Evolutionary conservation across 2,888 invertebrate genomes (phyloP), one percentile per base, ranked within the genome.

Genomic region (Oxyscelio sp.): DNA sequence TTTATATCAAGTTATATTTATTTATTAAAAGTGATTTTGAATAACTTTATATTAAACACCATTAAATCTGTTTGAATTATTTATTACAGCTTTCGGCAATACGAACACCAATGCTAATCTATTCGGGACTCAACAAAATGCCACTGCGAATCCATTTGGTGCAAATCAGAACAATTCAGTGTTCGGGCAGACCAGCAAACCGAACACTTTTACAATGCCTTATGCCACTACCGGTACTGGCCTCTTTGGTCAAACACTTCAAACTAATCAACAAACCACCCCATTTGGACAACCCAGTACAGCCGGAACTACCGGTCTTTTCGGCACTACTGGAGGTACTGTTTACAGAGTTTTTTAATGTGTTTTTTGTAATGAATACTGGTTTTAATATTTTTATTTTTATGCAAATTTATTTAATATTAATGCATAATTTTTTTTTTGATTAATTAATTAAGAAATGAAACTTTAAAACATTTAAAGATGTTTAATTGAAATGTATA

Each of bases 61-160:
- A n/a, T n/a, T n/a, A n/a, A n/a, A n/a, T n/a, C n/a, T n/a, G n/a
- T n/a, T n/a, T n/a, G n/a, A n/a, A 27, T 27, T 27, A 6, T 38
- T 6, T 21, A 52, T 40, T n/a, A 2, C 45, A 94, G 90, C 92
- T 54, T 93, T 94, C 91, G 93, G 94, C 79, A 93, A 94, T 77
- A 90, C 94, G 65, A 92, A 89, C 78, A 89, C 94, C 77, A 86
- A 91, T 50, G 91, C 94, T 8, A 92, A 91, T 71, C 86, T 95
- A 4, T 95, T 95, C 85, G 95, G 95, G 15, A 88, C 91, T 1
- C 95, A 95, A 83, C 96, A 95, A 85, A 95, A 95, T 73, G 93
- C 95, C 0, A 95, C 95, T 4, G 94, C 95, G 3, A 95, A 95
- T n/a, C 94, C 97, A 2, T 97, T 97, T 90, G 96, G 96, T 5